A percentile compares a stretch with the other conserved stretches of the same genome.
phyloP scores from a whole-genome alignment of 2,113 vertebrate species.

The Caracal caracal region DNA sequence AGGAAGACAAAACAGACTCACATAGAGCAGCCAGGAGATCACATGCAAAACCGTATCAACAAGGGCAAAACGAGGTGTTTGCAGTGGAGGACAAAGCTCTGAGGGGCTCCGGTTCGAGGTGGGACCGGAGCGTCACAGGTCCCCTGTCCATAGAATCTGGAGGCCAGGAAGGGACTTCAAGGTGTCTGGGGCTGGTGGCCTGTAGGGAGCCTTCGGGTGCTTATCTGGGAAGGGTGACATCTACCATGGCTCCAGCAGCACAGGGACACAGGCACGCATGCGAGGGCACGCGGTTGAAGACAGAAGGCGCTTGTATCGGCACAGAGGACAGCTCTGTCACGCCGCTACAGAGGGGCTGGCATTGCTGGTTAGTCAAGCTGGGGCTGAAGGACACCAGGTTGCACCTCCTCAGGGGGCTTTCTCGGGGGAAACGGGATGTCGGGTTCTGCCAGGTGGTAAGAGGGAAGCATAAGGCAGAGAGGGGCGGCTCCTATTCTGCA shows the following conservation, averaged over 20 bases:
- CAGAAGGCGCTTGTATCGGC: not conserved
- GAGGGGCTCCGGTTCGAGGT: not conserved
- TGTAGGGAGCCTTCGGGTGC: no score
- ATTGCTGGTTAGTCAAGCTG: not conserved
- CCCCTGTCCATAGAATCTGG: not conserved
- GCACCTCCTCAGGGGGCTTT: not conserved
- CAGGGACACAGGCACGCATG: fast-evolving
- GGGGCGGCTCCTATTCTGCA: not conserved
- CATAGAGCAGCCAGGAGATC: not conserved
- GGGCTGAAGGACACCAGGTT: not conserved
- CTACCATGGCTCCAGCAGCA: not conserved
- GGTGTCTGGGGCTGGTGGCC: not conserved
- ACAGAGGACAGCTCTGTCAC: not conserved
- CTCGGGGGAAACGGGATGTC: not conserved
- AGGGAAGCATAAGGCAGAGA: not conserved
- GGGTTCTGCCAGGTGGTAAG: not conserved
- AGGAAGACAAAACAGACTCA: slow-evolving; percentile 61
- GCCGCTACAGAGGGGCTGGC: not conserved
- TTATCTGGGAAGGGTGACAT: not conserved
- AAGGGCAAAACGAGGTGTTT: not conserved
- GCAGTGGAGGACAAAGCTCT: not conserved
- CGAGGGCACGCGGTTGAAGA: fast-evolving
- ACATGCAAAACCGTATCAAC: not conserved
- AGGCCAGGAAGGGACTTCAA: not conserved
- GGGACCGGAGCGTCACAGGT: not conserved